These are phyloP conservation scores for Dermatemys mawii DNA, from an alignment of 2,113 vertebrate species.

Conservation along the genomic window DNA sequence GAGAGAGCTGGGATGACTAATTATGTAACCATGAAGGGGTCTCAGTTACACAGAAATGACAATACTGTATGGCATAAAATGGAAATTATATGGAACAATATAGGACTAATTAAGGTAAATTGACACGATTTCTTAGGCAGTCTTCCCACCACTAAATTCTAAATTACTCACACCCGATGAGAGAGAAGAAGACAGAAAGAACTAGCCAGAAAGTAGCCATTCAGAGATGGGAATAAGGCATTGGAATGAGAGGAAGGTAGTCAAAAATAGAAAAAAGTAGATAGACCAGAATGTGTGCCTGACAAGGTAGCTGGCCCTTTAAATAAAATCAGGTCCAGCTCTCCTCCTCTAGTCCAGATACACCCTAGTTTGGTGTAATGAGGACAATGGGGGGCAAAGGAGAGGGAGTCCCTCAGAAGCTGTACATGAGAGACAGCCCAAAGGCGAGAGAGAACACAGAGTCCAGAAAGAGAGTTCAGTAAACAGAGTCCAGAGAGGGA, in stretches of 20 bases:
- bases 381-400: too few relatives aligned
- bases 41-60: not conserved
- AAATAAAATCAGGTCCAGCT: not conserved
- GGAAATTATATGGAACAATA: not conserved
- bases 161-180: not conserved
- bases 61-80: not conserved
- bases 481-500: not conserved
- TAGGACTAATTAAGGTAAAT: not conserved
- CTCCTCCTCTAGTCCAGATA: not conserved
- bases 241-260: not conserved
- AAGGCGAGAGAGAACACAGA: not conserved
- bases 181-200: not conserved
- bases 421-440: not conserved
- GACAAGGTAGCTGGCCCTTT: not conserved
- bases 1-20: slow-evolving; percentile 5
- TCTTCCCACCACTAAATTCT: not conserved
- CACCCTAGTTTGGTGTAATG: not conserved
- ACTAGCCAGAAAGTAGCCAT: not conserved
- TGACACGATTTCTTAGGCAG: not conserved
- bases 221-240: not conserved
- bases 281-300: not conserved
- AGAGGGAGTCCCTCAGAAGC: too few relatives aligned
- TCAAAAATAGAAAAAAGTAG: not conserved
- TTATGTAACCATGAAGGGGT: slow-evolving; percentile 2
- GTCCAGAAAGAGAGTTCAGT: not conserved